Evolutionary conservation across 2,113 vertebrate genomes (phyloP), one percentile per base, ranked within the genome.

Genomic region (Pipa parva): DNA sequence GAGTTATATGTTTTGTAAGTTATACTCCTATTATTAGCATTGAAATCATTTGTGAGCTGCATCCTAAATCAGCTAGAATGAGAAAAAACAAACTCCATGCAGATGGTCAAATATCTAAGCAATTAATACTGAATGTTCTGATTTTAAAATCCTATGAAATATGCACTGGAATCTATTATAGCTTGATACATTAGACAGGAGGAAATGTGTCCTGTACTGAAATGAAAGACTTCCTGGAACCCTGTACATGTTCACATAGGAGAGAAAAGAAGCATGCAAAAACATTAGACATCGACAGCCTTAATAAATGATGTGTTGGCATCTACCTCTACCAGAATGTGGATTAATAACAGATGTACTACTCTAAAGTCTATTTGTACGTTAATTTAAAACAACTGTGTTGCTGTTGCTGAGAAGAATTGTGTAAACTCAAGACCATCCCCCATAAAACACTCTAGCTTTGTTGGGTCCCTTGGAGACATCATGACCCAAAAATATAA

Each of bases 331-430:
- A 81, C 85, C 61, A 81, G 83, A 76, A 77, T 20, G 64, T 74
- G 86, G 82, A 88, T 88, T 88, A 88, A 84, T 78, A 89, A 86
- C 87, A 88, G 87, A 88, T 88, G 87, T 84, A 82, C 74, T 71
- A 85, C 83, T 82, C 82, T 78, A 78, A 85, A 80, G 81, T 79
- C 82, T 84, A 86, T 87, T 86, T 85, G 83, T 85, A 86, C 75
- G 80, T 82, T 89, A 86, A 89, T 87, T 78, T 81, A 82, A 89
- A 89, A 81, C 87, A 89, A 86, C 84, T 85, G 86, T 65, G 27
- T 74, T 74, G 79, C 77, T 79, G 77, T 73, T 79, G 76, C 78
- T 83, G 87, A 79, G 79, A 87, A 75, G 82, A 84, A 88, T 84
- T 82, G 81, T 74, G 78, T 74, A 82, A 84, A 84, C 75, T 78